Percentiles rank a stretch among this genome's conserved stretches.
These are phyloP conservation scores for Callyntrura sp. DNA, from an alignment of 2,888 invertebrate species.

Conservation along the genomic window DNA sequence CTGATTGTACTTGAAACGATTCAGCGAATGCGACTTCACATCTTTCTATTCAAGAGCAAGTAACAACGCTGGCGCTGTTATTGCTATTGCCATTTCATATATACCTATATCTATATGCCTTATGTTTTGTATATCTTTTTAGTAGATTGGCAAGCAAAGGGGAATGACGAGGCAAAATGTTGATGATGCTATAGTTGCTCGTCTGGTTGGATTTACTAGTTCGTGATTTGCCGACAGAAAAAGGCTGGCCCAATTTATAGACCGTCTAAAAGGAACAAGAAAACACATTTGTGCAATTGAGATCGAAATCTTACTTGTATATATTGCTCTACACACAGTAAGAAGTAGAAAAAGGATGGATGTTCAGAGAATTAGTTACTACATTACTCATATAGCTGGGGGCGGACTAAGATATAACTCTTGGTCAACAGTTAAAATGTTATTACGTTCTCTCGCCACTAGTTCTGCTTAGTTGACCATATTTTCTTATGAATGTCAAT, in stretches of 20 bases:
- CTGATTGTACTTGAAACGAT: constrained; percentile 21
- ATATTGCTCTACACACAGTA: not conserved
- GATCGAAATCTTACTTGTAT: constrained; percentile 38
- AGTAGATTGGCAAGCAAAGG: not conserved
- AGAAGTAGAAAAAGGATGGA: constrained; percentile 35
- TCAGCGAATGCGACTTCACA: too few species aligned
- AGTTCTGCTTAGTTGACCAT: constrained; percentile 32
- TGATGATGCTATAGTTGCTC: constrained; percentile 60
- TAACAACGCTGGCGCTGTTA: too few species aligned
- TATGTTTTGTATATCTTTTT: too few species aligned
- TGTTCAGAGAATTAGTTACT: constrained; percentile 33
- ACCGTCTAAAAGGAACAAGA: constrained; percentile 80
- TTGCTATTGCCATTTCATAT: too few species aligned
- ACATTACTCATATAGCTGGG: constrained; percentile 67
- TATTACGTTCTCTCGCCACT: constrained; percentile 8
- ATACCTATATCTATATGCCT: too few species aligned
- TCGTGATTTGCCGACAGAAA: constrained; percentile 79
- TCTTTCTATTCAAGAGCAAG: too few species aligned
- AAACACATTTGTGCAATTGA: constrained; percentile 72
- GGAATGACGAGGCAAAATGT: constrained; percentile 67
- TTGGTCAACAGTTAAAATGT: constrained; percentile 54
- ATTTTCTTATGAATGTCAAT: too few species aligned
- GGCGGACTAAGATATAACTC: constrained; percentile 70
- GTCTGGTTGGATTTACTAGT: constrained; percentile 73
- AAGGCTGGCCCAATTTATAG: constrained; percentile 84